Conservation (phyloP, 2,113 vertebrate genomes). For the Mirounga angustirostris region DNA sequence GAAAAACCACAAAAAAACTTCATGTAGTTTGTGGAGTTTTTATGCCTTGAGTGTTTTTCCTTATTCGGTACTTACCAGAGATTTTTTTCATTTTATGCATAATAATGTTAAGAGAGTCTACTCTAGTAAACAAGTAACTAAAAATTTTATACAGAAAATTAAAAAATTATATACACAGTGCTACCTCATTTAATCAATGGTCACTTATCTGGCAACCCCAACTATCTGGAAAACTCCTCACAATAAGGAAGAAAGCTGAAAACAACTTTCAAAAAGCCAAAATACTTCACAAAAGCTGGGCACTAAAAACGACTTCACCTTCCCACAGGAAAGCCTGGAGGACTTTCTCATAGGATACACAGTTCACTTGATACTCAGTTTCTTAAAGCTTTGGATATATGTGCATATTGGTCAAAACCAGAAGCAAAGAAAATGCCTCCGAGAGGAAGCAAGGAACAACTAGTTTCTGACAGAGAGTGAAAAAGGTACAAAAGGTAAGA, state of each 20-base stretch:
- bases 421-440: background rate
- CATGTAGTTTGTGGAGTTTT: background rate
- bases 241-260: background rate
- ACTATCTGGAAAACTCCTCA: background rate
- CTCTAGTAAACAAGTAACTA: conserved; percentile 11
- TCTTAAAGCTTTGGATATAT: background rate
- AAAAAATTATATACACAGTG: background rate
- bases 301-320: background rate
- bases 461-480: background rate
- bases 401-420: background rate
- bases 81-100: background rate
- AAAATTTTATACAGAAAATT: conserved; percentile 4
- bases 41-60: background rate
- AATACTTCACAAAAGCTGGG: background rate
- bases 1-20: background rate
- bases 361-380: background rate
- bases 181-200: background rate
- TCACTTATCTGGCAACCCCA: background rate
- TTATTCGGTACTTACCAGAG: background rate
- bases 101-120: background rate
- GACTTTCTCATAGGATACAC: background rate
- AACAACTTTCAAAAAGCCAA: background rate
- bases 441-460: background rate
- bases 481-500: background rate
- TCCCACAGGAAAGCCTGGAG: background rate